Base-by-base conservation (phyloP, 2,797 vertebrate species). In the Syngnathus rostellatus region DNA sequence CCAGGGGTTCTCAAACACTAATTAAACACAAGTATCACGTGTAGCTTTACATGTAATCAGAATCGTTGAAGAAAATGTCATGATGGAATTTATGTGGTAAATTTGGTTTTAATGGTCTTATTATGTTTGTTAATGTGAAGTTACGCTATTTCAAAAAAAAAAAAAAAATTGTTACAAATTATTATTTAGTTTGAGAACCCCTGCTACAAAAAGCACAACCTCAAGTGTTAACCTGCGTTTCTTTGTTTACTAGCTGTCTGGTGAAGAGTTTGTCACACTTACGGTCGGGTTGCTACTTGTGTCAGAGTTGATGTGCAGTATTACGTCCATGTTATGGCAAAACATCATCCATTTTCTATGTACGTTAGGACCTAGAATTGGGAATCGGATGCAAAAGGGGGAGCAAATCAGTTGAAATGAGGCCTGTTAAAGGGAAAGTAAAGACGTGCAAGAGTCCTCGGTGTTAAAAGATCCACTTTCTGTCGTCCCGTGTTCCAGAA, bases 401-500 rank as follows among this genome's bases (percentile, higher is more conserved):
- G 23, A 31, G 23, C 21, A 12, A 55, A 54, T 54, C 21, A 54
- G 21, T 11, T 25, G 9, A 54, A 55, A 58, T 17, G 55, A 57
- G 55, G 55, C 31, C 31, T 37, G 25, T 55, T 62, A 69, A 70
- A 69, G 58, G 41, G 38, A 71, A 45, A 62, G 19, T 6, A 43
- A 62, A 43, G 10, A 90, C 86, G 89, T 62, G 77, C 91, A 91
- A 87, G 87, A 88, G 90, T 91, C 90, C 87, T 89, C 89, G 73
- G 77, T 77, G 86, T 83, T 31, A 81, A 78, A 66, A 53, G 69
- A 73, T 60, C 77, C 59, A 58, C 72, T 77, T 82, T 43, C 60
- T 64, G 45, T 92, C 89, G 84, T 96, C 93, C 93, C 94, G 90
- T 98, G 93, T 98, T 96, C 94, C 92, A 92, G 93, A 97, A 96